Conservation (phyloP, 2,797 vertebrate species). For the Myripristis jacobus region DNA sequence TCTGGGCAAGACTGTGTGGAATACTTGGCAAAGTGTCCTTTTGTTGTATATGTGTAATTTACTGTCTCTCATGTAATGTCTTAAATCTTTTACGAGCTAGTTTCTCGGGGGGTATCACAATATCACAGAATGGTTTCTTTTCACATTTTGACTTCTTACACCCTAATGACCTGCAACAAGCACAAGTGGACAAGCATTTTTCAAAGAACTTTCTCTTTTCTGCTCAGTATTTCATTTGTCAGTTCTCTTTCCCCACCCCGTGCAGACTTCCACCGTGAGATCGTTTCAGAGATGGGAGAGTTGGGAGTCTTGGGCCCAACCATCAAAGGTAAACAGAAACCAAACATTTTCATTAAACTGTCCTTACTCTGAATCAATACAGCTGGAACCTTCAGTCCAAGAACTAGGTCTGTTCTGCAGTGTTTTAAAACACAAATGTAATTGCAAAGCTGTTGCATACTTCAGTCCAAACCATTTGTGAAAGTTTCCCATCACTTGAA, state of each 20-base stretch:
- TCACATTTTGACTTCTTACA: too few species aligned
- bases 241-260: constrained; percentile 44
- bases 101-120: neutral
- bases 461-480: too few species aligned
- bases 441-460: too few species aligned
- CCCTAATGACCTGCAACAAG: too few species aligned
- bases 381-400: neutral
- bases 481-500: too few species aligned
- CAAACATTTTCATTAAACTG: neutral
- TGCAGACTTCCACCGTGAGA: constrained; percentile 85
- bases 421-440: neutral
- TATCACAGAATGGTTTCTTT: neutral
- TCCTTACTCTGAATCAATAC: neutral
- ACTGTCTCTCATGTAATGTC: too few species aligned
- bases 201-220: too few species aligned
- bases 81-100: neutral
- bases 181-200: too few species aligned
- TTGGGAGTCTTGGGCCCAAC: constrained; percentile 88
- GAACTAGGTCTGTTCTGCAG: neutral
- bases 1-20: too few species aligned
- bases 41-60: too few species aligned
- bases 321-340: constrained; percentile 84
- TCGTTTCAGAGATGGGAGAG: constrained; percentile 88
- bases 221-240: constrained; percentile 12
- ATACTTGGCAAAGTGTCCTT: too few species aligned